A percentile compares a stretch with the other conserved stretches of the same genome.
Conservation (phyloP, 2,888 invertebrate species). For the Phyto melanocephala region DNA sequence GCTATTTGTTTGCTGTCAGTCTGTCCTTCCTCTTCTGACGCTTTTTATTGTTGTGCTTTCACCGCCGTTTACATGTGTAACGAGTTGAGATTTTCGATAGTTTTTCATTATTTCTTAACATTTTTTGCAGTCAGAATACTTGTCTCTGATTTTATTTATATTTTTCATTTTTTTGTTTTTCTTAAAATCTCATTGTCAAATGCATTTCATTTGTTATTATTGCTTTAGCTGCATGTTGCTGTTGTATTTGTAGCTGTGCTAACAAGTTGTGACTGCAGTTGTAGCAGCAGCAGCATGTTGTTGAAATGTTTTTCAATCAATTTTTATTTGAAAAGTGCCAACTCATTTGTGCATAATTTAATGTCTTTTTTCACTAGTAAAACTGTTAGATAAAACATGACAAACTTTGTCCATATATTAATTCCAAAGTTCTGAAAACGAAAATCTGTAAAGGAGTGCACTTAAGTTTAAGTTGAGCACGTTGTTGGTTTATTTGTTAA, state of each 20-base stretch:
- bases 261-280: constrained; percentile 25
- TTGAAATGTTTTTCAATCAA: constrained; percentile 78
- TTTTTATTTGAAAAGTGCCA: constrained; percentile 78
- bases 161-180: constrained; percentile 55
- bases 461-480: constrained; percentile 7
- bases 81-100: constrained; percentile 65
- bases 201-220: constrained; percentile 56
- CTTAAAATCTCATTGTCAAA: constrained; percentile 69
- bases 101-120: constrained; percentile 62
- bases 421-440: background rate
- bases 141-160: constrained; percentile 38
- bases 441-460: constrained; percentile 5
- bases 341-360: constrained; percentile 79
- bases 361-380: constrained; percentile 70
- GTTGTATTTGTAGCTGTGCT: constrained; percentile 8
- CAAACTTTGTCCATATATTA: constrained; percentile 56
- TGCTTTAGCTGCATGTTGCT: constrained; percentile 22
- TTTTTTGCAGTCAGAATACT: constrained; percentile 37
- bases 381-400: constrained; percentile 55
- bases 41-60: background rate
- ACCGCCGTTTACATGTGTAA: constrained; percentile 47
- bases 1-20: no score
- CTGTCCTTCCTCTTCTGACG: background rate
- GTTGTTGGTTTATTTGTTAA: constrained; percentile 34
- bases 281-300: constrained; percentile 61